These are phyloP conservation scores for Hemichromis elongatus DNA, from an alignment of 2,113 vertebrate genomes.

Conservation along the genomic window DNA sequence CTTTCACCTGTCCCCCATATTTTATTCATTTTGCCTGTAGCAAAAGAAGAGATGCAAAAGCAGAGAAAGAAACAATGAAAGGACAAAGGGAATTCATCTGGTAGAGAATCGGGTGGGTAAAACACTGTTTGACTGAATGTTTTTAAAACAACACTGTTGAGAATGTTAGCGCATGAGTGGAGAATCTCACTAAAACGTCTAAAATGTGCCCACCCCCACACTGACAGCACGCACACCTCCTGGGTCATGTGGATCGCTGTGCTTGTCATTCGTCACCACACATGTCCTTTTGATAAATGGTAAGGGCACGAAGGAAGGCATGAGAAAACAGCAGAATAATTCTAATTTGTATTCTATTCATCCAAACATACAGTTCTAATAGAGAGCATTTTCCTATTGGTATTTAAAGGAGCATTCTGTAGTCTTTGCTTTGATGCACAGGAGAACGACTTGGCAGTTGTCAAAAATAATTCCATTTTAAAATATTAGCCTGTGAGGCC, in stretches of 20 bases:
- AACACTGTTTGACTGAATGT: not conserved
- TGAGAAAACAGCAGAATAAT: slow-evolving; percentile 17
- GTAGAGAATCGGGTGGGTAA: not conserved
- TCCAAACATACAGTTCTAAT: not conserved
- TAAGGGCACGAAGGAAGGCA: not conserved
- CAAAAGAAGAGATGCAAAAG: slow-evolving; percentile 6
- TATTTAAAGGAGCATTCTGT: not conserved
- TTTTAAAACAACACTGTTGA: not conserved
- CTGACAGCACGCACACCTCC: not conserved
- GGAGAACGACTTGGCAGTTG: slow-evolving; percentile 1
- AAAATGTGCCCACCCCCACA: not conserved
- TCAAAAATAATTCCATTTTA: slow-evolving; percentile 6
- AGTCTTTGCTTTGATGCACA: not conserved
- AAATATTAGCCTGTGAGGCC: not conserved
- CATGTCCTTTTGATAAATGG: slow-evolving; percentile 35
- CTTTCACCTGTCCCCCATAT: slow-evolving; percentile 10
- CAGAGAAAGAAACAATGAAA: not conserved
- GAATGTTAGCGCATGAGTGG: not conserved
- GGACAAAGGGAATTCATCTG: slow-evolving; percentile 11
- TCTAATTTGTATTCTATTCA: slow-evolving; percentile 43
- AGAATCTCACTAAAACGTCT: not conserved
- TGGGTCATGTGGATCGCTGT: not conserved
- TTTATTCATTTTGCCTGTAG: slow-evolving; percentile 32
- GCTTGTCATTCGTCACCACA: slow-evolving; percentile 32
- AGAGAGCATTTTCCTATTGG: not conserved